Conservation (phyloP, 1,140 invertebrate genomes). For the Plodia interpunctella region DNA sequence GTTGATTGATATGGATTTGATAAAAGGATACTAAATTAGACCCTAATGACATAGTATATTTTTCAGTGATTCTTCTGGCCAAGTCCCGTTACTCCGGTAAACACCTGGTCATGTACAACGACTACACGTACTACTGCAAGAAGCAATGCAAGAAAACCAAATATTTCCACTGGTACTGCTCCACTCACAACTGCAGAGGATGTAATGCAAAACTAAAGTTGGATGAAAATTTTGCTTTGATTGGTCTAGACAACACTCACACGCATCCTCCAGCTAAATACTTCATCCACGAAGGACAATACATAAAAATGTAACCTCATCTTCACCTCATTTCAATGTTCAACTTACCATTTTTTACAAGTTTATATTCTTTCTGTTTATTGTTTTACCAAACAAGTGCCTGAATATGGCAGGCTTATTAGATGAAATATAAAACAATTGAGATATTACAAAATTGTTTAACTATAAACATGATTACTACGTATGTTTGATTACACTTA, state of each 20-base stretch:
- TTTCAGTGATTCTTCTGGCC: slow-evolving; percentile 49
- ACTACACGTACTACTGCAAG: slow-evolving; percentile 62
- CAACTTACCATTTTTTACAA: no score
- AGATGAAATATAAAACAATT: background rate
- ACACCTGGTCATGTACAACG: slow-evolving; percentile 43
- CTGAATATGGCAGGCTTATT: no score
- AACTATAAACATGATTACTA: no score
- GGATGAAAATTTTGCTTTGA: slow-evolving; percentile 40
- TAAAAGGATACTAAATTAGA: no score
- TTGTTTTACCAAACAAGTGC: no score
- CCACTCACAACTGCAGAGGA: slow-evolving; percentile 54
- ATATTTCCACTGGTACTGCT: slow-evolving; percentile 51
- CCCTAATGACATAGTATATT: background rate
- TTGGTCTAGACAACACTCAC: slow-evolving; percentile 35
- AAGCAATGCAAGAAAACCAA: slow-evolving; percentile 42
- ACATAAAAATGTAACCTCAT: slow-evolving; percentile 33
- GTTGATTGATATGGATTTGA: background rate
- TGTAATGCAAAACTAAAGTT: slow-evolving; percentile 53
- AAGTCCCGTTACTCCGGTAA: slow-evolving; percentile 51
- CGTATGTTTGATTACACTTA: no score
- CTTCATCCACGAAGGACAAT: slow-evolving; percentile 42
- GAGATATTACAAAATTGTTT: no score
- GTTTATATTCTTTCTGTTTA: background rate
- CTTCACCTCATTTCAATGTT: no score
- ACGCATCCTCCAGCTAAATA: slow-evolving; percentile 50